Conservation (phyloP, 2,797 vertebrate genomes). For the Aldrovandia affinis region DNA sequence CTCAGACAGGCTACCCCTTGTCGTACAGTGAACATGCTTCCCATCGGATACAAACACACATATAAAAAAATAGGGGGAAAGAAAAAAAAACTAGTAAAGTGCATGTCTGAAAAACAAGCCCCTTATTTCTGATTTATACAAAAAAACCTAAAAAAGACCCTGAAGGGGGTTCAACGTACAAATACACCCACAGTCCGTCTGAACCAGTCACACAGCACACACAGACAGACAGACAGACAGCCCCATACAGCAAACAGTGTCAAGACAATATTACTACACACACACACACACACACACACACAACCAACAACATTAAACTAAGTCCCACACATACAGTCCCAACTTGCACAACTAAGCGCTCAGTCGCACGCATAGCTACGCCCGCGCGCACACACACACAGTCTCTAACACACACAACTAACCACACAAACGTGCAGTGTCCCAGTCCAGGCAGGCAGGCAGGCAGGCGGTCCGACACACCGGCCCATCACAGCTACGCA, state of each 20-base stretch:
- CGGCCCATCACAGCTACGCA: not conserved
- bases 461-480: slow-evolving; percentile 39
- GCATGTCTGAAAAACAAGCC: slow-evolving; percentile 72
- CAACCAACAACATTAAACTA: slow-evolving; percentile 46
- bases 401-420: slow-evolving; percentile 44
- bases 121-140: slow-evolving; percentile 51
- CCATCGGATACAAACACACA: slow-evolving; percentile 66
- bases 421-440: slow-evolving; percentile 41
- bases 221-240: no score
- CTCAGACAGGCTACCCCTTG: slow-evolving; percentile 52
- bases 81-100: slow-evolving; percentile 76
- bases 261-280: slow-evolving; percentile 15
- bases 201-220: slow-evolving; percentile 14
- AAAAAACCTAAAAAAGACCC: slow-evolving; percentile 37
- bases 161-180: slow-evolving; percentile 38
- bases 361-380: slow-evolving; percentile 34
- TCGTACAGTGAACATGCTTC: slow-evolving; percentile 62
- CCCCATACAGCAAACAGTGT: slow-evolving; percentile 1
- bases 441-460: slow-evolving; percentile 44
- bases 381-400: slow-evolving; percentile 35
- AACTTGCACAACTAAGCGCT: slow-evolving; percentile 4
- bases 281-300: slow-evolving; percentile 42
- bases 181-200: slow-evolving; percentile 1
- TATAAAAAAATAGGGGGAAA: slow-evolving; percentile 50
- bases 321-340: slow-evolving; percentile 40